These are phyloP conservation scores for Dynastes tityus DNA, from an alignment of 2,888 invertebrate genomes.

Conservation along the genomic window DNA sequence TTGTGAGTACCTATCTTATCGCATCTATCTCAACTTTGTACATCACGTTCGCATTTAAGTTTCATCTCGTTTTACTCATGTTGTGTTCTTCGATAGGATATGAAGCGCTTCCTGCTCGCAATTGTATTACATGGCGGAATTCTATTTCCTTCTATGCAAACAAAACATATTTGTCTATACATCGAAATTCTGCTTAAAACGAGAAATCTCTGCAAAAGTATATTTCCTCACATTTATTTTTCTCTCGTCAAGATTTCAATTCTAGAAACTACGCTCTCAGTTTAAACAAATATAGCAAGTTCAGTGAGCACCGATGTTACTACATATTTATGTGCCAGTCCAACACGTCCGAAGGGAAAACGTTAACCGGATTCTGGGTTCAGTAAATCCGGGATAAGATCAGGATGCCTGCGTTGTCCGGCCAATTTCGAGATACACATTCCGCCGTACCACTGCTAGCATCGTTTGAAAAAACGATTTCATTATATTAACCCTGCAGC, in stretches of 20 bases:
- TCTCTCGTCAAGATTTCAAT: slow-evolving; percentile 21
- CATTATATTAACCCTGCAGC: background rate
- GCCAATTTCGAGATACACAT: slow-evolving; percentile 25
- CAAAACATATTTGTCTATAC: slow-evolving; percentile 1
- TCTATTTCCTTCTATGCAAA: background rate
- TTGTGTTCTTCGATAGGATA: too few species aligned
- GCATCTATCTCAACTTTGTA: too few species aligned
- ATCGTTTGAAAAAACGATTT: background rate
- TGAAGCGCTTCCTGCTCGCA: too few species aligned
- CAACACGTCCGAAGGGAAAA: slow-evolving; percentile 41
- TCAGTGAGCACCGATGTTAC: slow-evolving; percentile 24
- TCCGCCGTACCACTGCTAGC: background rate
- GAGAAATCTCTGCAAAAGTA: background rate
- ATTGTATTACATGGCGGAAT: background rate
- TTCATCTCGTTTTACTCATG: too few species aligned
- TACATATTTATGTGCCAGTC: slow-evolving; percentile 38
- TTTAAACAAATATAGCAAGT: slow-evolving; percentile 32
- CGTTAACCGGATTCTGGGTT: slow-evolving; percentile 15
- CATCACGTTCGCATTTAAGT: too few species aligned
- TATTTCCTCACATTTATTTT: slow-evolving; percentile 1
- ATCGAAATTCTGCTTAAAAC: slow-evolving; percentile 2
- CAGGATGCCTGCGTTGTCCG: slow-evolving; percentile 32
- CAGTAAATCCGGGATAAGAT: slow-evolving; percentile 44
- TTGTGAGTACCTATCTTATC: too few species aligned
- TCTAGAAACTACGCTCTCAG: slow-evolving; percentile 20